Base-by-base conservation (phyloP, 64 coral and sea anemone species). In the Platygyra sinensis region DNA sequence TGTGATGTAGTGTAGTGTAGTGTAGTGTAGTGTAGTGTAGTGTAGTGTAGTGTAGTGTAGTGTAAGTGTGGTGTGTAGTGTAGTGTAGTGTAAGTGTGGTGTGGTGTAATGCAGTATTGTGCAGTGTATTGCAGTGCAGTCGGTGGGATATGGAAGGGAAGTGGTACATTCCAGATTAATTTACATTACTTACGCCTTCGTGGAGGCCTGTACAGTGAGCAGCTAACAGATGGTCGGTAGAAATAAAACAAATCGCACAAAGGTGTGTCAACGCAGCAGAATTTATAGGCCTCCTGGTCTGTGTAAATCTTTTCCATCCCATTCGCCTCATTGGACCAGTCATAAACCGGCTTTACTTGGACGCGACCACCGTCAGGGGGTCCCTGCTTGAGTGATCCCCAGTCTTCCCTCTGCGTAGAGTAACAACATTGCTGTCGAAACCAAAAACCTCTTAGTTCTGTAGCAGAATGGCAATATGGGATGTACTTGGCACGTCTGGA, bases 351-450 rank as follows among this genome's bases (percentile, higher is more conserved):
- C 42, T 46, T 46, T 46, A 46, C 42, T 46, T 46, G 42, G 42
- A 46, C 42, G 42, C 42, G 42, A 46, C 42, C 42, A 46, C 42
- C 42, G 42, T 46, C 42, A 46, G 77, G 2, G 52, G 77, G n/a
- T 46, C 77, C 77, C 3, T 2, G 7, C n/a, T 59, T 59, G 8
- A 79, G 42, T 16, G 52, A 22, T 28, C 50, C 50, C 50, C 50
- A 79, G 42, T 24, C 75, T 67, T 7, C 55, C 33, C 52, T 14
- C 5, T 89, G 16, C 27, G 22, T 79, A 1, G 46, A 89, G 63
- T 89, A 89, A 33, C 88, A 89, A 72, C 88, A 89, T 24, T 55
- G 17, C 62, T 89, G 88, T 46, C 27, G 61, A 20, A 75, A 51
- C 36, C 32, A 20, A 42, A 51, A 30, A 55, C 10, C 49, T 15